Percentiles rank a stretch among this genome's conserved stretches.
Evolutionary conservation across 1,140 invertebrate species (phyloP).

Genomic region (Tetramorium alpestre): DNA sequence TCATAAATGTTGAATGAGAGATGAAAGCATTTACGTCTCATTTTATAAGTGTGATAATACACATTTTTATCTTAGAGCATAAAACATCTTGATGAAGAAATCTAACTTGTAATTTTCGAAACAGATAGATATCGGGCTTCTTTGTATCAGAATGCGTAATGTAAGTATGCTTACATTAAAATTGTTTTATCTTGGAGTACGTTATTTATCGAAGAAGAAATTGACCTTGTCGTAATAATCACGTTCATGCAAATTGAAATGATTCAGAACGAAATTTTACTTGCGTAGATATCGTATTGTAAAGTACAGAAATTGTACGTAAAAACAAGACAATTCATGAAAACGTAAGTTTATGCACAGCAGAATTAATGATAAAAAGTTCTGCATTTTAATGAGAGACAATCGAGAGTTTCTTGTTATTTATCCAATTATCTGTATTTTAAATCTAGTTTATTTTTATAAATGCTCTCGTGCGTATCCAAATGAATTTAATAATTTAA

Average conservation of each 20-base stretch:
- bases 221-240: not conserved
- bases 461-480: not conserved
- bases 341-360: not conserved
- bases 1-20: no score
- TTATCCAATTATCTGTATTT: not conserved
- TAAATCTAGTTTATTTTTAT: not conserved
- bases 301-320: not conserved
- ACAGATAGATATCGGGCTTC: not conserved
- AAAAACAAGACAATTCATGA: not conserved
- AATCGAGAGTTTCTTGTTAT: no score
- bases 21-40: not conserved
- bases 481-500: not conserved
- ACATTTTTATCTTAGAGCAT: not conserved
- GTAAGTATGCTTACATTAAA: not conserved
- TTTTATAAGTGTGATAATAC: not conserved
- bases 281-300: not conserved
- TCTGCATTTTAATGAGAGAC: not conserved
- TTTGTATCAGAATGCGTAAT: not conserved
- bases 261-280: not conserved
- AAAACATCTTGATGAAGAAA: not conserved
- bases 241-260: not conserved
- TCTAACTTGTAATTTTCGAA: not conserved
- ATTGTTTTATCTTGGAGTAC: not conserved
- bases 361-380: not conserved
- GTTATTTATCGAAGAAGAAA: not conserved